Conservation (phyloP, 64 coral and sea anemone genomes). For the Porites australiensis region DNA sequence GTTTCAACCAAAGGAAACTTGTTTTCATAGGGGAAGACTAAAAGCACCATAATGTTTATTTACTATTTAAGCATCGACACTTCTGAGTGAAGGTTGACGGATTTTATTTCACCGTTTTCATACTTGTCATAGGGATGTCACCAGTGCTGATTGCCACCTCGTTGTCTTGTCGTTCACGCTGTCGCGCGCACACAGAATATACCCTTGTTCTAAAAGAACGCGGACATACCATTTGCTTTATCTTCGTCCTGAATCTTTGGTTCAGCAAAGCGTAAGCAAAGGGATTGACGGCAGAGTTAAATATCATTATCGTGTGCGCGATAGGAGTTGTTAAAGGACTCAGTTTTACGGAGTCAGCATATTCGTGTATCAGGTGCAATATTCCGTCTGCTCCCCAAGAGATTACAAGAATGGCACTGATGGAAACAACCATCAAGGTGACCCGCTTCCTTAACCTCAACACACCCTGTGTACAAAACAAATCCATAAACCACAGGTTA, state of each 20-base stretch:
- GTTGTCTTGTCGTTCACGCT: too few species aligned
- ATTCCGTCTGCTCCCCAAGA: constrained; percentile 34
- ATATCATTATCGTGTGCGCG: constrained; percentile 21
- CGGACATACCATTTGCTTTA: not conserved
- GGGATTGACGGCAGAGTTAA: constrained; percentile 58
- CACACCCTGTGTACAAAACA: constrained; percentile 1
- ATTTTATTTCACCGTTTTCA: too few species aligned
- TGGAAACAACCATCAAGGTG: constrained; percentile 45
- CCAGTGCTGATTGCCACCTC: too few species aligned
- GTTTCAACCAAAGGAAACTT: too few species aligned
- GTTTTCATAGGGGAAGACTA: too few species aligned
- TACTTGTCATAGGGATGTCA: too few species aligned
- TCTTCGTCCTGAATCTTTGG: constrained; percentile 12
- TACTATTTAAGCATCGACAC: too few species aligned
- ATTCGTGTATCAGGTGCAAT: not conserved
- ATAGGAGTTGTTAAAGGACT: not conserved
- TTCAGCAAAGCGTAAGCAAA: constrained; percentile 29
- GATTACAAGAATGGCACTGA: constrained; percentile 18
- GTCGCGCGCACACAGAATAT: too few species aligned
- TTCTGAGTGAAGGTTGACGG: too few species aligned
- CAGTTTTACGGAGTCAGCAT: not conserved
- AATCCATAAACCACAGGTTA: not conserved
- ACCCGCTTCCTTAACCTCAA: constrained; percentile 10
- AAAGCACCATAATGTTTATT: too few species aligned
- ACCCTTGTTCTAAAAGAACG: not conserved